phyloP scores from a whole-genome alignment of 2,888 invertebrate species.

The Blastobasis adustella region DNA sequence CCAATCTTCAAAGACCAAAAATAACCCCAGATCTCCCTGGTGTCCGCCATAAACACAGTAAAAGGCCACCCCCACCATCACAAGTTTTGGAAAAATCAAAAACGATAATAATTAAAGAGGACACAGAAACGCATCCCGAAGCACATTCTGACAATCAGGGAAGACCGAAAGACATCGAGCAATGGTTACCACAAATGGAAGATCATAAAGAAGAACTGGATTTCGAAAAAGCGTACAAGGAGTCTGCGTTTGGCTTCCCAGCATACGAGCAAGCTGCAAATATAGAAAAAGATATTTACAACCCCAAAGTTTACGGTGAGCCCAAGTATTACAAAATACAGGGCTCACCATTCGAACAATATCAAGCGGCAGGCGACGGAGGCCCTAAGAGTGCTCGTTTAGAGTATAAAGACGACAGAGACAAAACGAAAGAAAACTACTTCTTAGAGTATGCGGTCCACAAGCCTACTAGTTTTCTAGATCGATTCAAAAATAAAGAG shows the following conservation, averaged over 20 bases:
- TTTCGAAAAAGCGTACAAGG: slow-evolving; percentile 61
- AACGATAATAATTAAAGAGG: slow-evolving; percentile 47
- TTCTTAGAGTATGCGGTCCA: slow-evolving; percentile 50
- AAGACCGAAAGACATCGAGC: slow-evolving; percentile 26
- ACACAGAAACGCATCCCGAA: slow-evolving; percentile 21
- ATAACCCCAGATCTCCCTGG: slow-evolving; percentile 11
- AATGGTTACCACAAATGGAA: slow-evolving; percentile 45
- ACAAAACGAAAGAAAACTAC: slow-evolving; percentile 54
- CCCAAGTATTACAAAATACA: slow-evolving; percentile 39
- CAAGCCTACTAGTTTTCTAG: slow-evolving; percentile 48
- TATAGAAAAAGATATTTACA: slow-evolving; percentile 50
- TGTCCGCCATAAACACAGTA: slow-evolving; percentile 9
- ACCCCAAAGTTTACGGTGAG: slow-evolving; percentile 46
- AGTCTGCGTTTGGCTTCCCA: slow-evolving; percentile 60
- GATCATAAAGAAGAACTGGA: slow-evolving; percentile 56
- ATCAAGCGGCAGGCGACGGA: slow-evolving; percentile 46
- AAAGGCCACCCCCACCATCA: slow-evolving; percentile 17
- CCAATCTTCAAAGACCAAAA: slow-evolving; percentile 8
- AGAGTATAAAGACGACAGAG: slow-evolving; percentile 49
- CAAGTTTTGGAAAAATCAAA: slow-evolving; percentile 50
- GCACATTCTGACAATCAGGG: slow-evolving; percentile 21
- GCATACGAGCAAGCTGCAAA: slow-evolving; percentile 37
- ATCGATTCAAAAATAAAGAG: slow-evolving; percentile 45
- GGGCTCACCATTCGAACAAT: slow-evolving; percentile 49
- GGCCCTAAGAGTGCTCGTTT: slow-evolving; percentile 48